Evolutionary conservation across 2,113 vertebrate genomes (phyloP), one percentile per base, ranked within the genome.

Genomic region (Oreochromis tanganicae): DNA sequence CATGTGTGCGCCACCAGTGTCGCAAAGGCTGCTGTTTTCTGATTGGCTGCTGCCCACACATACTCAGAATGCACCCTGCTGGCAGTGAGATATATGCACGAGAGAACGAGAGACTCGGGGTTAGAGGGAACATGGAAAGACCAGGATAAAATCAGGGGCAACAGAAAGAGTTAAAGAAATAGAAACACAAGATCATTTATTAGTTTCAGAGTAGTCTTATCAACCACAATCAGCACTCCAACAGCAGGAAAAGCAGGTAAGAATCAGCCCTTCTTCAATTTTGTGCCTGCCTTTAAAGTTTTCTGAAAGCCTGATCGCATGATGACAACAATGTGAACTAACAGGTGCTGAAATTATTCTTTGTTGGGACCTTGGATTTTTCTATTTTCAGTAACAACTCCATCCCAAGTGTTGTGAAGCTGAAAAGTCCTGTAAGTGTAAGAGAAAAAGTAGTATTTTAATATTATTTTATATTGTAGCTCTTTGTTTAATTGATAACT

Each of bases 21-120:
- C 84, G 32, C 90, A 83, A 32, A 90, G 92, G 90, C 89, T 90
- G 88, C 88, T 91, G 87, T 84, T 88, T 80, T 82, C 84, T 95
- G 91, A 94, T 94, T 95, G 93, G 94, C 81, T 91, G 86, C 85
- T 71, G 82, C 91, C 87, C 73, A 87, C 94, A 87, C 88, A 83
- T 56, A 83, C 90, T 91, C 85, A 89, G 87, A 80, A 61, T 91
- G 83, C 83, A 55, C 82, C 87, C 93, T 21, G 24, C 80, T 88
- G 91, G 56, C 83, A 80, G 68, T 81, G 84, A 85, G 55, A 80
- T 59, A 57, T 61, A 89, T 52, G 82, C 6, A 50, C 7, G 48
- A 56, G 55, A 84, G 84, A 1, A 63, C 36, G 63, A 63, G 73
- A 48, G 2, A 29, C 56, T 41, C 32, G 48, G 32, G 59, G 29